Evolutionary conservation across 1,140 invertebrate genomes (phyloP).

Genomic region (Ectropis grisescens): DNA sequence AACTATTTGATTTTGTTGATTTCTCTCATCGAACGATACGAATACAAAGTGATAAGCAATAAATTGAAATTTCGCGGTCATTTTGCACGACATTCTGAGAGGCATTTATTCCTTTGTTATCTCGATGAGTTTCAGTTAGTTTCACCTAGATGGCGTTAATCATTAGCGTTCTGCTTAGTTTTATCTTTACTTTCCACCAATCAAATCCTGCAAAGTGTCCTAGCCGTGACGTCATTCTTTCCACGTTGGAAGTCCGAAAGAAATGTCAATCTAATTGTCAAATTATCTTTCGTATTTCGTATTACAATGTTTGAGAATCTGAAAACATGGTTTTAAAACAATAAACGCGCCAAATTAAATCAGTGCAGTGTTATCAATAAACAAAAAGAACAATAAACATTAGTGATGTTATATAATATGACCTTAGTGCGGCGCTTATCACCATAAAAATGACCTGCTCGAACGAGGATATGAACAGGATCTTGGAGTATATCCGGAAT

Average conservation of each 20-base stretch:
- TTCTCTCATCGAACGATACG: too few relatives aligned
- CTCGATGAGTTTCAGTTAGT: too few relatives aligned
- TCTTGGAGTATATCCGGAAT: slow-evolving; percentile 45
- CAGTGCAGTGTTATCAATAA: slow-evolving; percentile 1
- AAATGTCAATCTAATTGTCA: slow-evolving; percentile 64
- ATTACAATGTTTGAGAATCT: slow-evolving; percentile 26
- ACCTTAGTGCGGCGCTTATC: slow-evolving; percentile 18
- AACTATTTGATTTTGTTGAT: too few relatives aligned
- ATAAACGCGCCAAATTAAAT: slow-evolving; percentile 15
- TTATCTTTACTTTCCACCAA: slow-evolving; percentile 41
- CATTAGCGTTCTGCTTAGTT: slow-evolving; percentile 11
- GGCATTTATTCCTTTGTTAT: too few relatives aligned
- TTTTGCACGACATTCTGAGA: too few relatives aligned
- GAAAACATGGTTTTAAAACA: slow-evolving; percentile 11
- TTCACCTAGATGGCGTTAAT: slow-evolving; percentile 29
- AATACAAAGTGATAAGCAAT: too few relatives aligned
- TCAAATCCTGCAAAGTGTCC: slow-evolving; percentile 51
- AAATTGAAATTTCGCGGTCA: too few relatives aligned
- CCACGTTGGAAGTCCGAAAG: slow-evolving; percentile 64
- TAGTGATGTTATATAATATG: slow-evolving; percentile 11
- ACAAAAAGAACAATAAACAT: slow-evolving; percentile 9
- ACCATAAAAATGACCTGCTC: slow-evolving; percentile 42
- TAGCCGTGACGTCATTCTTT: slow-evolving; percentile 67
- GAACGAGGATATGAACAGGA: slow-evolving; percentile 48
- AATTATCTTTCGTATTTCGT: slow-evolving; percentile 47